Base-by-base conservation (phyloP, 2,888 invertebrate genomes). In the Nephrotoma flavescens region DNA sequence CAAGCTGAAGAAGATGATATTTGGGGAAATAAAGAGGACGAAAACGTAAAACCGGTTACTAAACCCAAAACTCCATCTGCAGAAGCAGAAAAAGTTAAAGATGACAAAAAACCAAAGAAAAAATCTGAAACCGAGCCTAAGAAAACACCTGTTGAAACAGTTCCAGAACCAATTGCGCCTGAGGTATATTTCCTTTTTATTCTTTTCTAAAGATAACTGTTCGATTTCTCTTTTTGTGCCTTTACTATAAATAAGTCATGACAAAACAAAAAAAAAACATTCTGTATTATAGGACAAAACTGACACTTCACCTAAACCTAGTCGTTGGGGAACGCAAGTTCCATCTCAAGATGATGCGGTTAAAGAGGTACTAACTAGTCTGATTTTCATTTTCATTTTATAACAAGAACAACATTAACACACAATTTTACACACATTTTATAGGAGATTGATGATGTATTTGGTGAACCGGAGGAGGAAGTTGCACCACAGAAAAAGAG, bases 51-150 rank as follows among this genome's bases (percentile, higher is more conserved):
- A 83, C 31, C 83, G 6, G 83, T 11, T 3, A 45, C 19, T 71
- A 83, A 86, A 42, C 57, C 57, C 42, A 86, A 86, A 71, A 19
- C 31, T 15, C 15, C 52, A 86, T 41, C 86, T 3, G 42, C 11
- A 41, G 52, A 47, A 12, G 42, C 3, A 42, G 71, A 86, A 83
- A 86, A 86, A 7, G 31, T 44, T 11, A n/a, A 42, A 41, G 86
- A 86, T 19, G 83, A 57, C 12, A 86, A 86, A 41, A 86, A 86
- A 83, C 83, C 45, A 44, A 83, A n/a, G 71, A 71, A 71, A 71
- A 71, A 71, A 71, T 31, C 71, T 31, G 31, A 71, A 5, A 9
- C 31, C 4, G 71, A 71, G 9, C 3, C 31, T 4, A 71, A 71
- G 31, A 31, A 31, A 71, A 71, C 1, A 71, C 71, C 71, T 11